phyloP scores from a whole-genome alignment of 2,113 vertebrate genomes.

The Mionectes macconnelli region DNA sequence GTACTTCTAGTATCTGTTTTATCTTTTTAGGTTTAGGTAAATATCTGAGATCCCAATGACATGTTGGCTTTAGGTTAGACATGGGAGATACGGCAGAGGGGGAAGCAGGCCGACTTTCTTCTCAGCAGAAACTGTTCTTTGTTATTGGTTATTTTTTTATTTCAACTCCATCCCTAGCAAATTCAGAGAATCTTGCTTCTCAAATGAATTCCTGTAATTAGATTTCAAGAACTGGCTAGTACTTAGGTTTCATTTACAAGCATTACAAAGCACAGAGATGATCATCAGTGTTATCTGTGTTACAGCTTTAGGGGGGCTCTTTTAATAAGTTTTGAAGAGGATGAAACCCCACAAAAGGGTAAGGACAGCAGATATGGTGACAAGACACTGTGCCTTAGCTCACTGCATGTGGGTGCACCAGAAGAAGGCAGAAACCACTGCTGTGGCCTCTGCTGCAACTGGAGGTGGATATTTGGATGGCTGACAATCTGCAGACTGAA shows the following conservation, averaged over 20 bases:
- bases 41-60: not conserved
- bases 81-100: not conserved
- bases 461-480: not conserved
- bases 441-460: not conserved
- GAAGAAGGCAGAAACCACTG: not conserved
- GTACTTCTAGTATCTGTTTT: not conserved
- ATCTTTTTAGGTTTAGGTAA: not conserved
- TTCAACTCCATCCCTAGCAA: not conserved
- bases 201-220: not conserved
- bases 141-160: not conserved
- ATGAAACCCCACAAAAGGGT: not conserved
- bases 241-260: not conserved
- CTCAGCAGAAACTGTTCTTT: not conserved
- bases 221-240: not conserved
- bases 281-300: not conserved
- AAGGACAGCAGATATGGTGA: not conserved
- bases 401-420: fast-evolving
- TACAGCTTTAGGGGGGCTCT: not conserved
- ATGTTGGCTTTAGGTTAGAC: not conserved
- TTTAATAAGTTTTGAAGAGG: not conserved
- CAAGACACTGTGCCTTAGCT: not conserved
- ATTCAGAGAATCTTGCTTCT: not conserved
- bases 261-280: not conserved
- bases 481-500: not conserved
- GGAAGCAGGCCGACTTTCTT: not conserved